Percentiles rank a stretch among this genome's conserved stretches.
Conservation (phyloP, 2,888 invertebrate species). For the Synergus laeviventris region DNA sequence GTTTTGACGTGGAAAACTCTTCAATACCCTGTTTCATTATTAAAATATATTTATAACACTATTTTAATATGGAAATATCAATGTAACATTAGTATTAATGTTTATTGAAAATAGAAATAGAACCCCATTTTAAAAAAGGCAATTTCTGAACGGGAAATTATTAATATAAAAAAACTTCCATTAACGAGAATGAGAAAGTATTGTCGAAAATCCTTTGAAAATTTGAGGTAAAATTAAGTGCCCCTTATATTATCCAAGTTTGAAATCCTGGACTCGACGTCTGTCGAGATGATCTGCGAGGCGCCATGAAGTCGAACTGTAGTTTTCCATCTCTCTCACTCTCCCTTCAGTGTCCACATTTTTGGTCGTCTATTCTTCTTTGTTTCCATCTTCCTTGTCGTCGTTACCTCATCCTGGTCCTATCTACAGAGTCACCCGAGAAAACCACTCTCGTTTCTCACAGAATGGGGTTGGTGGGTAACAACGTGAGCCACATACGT, state of each 20-base stretch:
- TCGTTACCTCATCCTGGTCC: constrained; percentile 44
- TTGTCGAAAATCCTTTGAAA: constrained; percentile 2
- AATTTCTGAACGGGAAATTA: too few species aligned
- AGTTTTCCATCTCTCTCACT: constrained; percentile 20
- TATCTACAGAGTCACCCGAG: constrained; percentile 24
- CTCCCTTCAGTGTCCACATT: constrained; percentile 2
- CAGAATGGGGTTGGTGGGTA: constrained; percentile 17
- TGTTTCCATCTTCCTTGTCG: constrained; percentile 45
- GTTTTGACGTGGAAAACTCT: too few species aligned
- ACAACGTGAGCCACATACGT: constrained; percentile 23
- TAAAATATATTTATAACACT: too few species aligned
- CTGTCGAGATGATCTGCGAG: constrained; percentile 48
- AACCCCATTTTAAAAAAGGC: too few species aligned
- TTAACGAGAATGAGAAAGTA: background rate
- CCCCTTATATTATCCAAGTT: constrained; percentile 37
- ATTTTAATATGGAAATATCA: too few species aligned
- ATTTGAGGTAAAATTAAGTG: constrained; percentile 33
- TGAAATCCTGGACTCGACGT: constrained; percentile 46
- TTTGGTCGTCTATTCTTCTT: constrained; percentile 32
- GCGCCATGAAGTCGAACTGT: constrained; percentile 51
- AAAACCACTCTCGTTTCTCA: constrained; percentile 39
- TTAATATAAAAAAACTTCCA: background rate
- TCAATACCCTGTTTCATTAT: too few species aligned
- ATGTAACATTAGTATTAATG: too few species aligned
- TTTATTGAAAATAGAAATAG: too few species aligned